These are phyloP conservation scores for Leptopilina myrica DNA, from an alignment of 2,888 invertebrate genomes.

Conservation along the genomic window DNA sequence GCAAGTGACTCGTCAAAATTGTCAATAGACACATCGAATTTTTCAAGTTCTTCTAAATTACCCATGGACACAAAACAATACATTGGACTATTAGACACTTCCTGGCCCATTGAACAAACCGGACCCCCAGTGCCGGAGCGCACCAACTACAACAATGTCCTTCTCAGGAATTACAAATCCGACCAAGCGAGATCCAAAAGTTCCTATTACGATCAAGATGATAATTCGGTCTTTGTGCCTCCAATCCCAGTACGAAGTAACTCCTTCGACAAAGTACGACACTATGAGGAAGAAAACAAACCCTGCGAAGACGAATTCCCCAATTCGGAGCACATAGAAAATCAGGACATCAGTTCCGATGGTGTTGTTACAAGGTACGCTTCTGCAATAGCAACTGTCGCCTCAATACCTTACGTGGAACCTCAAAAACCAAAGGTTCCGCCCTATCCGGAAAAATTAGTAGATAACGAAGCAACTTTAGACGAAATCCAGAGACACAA, in stretches of 20 bases:
- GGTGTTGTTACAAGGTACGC: slow-evolving; percentile 72
- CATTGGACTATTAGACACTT: background rate
- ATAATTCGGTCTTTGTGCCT: slow-evolving; percentile 54
- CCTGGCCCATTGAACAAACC: background rate
- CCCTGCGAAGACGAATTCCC: slow-evolving; percentile 4
- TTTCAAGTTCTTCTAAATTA: background rate
- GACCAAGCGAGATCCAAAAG: slow-evolving; percentile 11
- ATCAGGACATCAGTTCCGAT: slow-evolving; percentile 72
- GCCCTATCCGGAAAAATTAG: slow-evolving; percentile 17
- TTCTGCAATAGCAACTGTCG: slow-evolving; percentile 71
- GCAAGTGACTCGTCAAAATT: background rate
- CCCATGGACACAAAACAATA: background rate
- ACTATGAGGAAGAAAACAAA: too few species aligned
- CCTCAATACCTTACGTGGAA: slow-evolving; percentile 56
- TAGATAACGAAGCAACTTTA: background rate
- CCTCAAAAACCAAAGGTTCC: slow-evolving; percentile 5
- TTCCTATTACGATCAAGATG: slow-evolving; percentile 25
- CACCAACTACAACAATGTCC: slow-evolving; percentile 2
- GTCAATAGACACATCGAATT: background rate
- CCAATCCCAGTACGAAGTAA: slow-evolving; percentile 39
- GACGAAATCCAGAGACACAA: slow-evolving; percentile 72
- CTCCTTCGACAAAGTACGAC: slow-evolving; percentile 20
- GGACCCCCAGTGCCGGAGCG: slow-evolving; percentile 31
- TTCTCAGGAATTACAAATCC: slow-evolving; percentile 18
- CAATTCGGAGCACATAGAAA: slow-evolving; percentile 66